Evolutionary conservation across 1,140 invertebrate genomes (phyloP).

Genomic region (Hylaeus anthracinus): DNA sequence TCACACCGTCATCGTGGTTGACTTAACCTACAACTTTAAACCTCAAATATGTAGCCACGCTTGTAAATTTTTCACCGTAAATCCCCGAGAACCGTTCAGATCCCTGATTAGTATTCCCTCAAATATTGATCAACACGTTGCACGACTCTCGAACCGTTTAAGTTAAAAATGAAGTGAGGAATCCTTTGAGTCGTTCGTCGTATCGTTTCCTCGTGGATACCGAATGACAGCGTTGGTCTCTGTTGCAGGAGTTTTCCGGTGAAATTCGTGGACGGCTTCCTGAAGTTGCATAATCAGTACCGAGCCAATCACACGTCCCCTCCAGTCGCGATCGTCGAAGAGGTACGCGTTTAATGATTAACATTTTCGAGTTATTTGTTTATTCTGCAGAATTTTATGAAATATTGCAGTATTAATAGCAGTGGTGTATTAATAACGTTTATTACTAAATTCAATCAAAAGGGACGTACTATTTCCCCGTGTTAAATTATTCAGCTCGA

Average conservation of each 20-base stretch:
- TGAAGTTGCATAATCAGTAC: slow-evolving; percentile 85
- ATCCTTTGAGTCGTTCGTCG: background rate
- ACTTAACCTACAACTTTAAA: slow-evolving; percentile 29
- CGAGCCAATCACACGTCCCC: slow-evolving; percentile 83
- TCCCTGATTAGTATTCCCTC: background rate
- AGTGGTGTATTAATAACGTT: no score
- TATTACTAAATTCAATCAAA: no score
- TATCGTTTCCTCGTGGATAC: no score
- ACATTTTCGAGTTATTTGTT: background rate
- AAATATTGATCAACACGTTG: slow-evolving; percentile 5
- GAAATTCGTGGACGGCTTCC: slow-evolving; percentile 79
- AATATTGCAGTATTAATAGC: no score
- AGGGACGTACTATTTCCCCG: no score
- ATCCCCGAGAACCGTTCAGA: background rate
- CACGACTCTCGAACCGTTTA: background rate
- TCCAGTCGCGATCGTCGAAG: slow-evolving; percentile 82
- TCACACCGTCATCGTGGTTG: background rate
- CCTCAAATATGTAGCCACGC: background rate
- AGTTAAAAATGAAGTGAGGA: slow-evolving; percentile 24
- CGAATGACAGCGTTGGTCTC: background rate
- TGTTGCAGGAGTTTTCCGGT: slow-evolving; percentile 6
- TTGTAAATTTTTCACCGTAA: background rate
- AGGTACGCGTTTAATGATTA: slow-evolving; percentile 77
- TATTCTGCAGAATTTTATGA: background rate
- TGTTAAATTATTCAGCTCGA: no score